These are phyloP conservation scores for Calephelis perditalis DNA, from an alignment of 2,888 invertebrate genomes.

Conservation along the genomic window DNA sequence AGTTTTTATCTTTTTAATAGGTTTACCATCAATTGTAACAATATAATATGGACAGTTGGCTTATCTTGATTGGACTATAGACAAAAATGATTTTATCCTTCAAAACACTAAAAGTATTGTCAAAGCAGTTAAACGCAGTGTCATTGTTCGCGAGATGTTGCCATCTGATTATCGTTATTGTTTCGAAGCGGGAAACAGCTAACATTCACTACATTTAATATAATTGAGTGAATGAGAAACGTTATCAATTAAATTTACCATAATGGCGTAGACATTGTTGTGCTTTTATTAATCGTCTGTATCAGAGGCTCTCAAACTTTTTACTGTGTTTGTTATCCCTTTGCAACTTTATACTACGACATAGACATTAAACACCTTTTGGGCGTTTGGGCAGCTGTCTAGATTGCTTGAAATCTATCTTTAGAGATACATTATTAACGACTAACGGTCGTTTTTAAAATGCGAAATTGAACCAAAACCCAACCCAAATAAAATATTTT, in stretches of 20 bases:
- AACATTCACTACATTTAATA: conserved; percentile 71
- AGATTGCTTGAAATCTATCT: too few species aligned
- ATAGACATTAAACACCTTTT: too few species aligned
- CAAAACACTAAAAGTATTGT: conserved; percentile 34
- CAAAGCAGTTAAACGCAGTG: conserved; percentile 50
- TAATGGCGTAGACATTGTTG: conserved; percentile 33
- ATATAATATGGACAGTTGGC: background rate
- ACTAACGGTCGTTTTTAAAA: too few species aligned
- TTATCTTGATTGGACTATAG: conserved; percentile 1
- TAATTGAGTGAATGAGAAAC: conserved; percentile 71
- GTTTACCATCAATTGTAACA: too few species aligned
- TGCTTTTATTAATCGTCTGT: conserved; percentile 23
- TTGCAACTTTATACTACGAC: too few species aligned
- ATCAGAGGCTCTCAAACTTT: too few species aligned
- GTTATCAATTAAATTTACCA: conserved; percentile 68
- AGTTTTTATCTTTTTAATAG: too few species aligned
- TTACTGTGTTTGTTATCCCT: too few species aligned
- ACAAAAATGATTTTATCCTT: conserved; percentile 4
- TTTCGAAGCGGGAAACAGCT: conserved; percentile 68
- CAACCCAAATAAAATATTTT: too few species aligned
- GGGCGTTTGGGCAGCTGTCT: too few species aligned
- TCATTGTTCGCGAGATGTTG: conserved; percentile 69
- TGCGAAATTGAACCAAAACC: too few species aligned
- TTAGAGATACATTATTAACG: too few species aligned
- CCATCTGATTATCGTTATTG: conserved; percentile 69